phyloP scores from a whole-genome alignment of 2,797 vertebrate genomes.

The Emys orbicularis region DNA sequence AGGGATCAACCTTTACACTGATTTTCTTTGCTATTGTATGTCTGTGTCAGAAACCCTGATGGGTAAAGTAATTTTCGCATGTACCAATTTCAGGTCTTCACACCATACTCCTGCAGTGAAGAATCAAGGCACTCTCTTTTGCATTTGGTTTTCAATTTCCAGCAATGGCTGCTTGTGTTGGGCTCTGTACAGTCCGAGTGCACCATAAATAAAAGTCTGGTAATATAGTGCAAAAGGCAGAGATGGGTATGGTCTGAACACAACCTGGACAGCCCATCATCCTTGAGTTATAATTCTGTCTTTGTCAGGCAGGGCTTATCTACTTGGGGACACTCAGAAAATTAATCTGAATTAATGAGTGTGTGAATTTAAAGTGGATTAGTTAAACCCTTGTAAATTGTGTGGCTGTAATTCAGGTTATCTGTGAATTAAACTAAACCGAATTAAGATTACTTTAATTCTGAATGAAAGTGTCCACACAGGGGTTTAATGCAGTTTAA shows the following conservation, averaged over 20 bases:
- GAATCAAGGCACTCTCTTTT: background rate
- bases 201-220: background rate
- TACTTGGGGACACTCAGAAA: background rate
- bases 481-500: background rate
- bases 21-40: background rate
- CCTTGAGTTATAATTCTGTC: background rate
- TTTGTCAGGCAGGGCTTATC: background rate
- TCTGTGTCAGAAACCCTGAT: background rate
- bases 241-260: background rate
- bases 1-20: background rate
- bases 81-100: background rate
- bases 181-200: background rate
- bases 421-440: background rate
- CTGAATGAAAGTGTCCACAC: background rate
- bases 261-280: background rate
- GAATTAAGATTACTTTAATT: background rate
- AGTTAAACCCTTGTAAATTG: background rate
- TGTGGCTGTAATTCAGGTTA: background rate
- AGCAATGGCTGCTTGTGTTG: background rate
- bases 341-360: background rate
- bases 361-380: background rate
- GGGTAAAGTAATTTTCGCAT: background rate
- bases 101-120: background rate
- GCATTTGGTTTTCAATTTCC: background rate
- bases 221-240: background rate